These are phyloP conservation scores for Scomber japonicus DNA, from an alignment of 2,113 vertebrate species.

Conservation along the genomic window DNA sequence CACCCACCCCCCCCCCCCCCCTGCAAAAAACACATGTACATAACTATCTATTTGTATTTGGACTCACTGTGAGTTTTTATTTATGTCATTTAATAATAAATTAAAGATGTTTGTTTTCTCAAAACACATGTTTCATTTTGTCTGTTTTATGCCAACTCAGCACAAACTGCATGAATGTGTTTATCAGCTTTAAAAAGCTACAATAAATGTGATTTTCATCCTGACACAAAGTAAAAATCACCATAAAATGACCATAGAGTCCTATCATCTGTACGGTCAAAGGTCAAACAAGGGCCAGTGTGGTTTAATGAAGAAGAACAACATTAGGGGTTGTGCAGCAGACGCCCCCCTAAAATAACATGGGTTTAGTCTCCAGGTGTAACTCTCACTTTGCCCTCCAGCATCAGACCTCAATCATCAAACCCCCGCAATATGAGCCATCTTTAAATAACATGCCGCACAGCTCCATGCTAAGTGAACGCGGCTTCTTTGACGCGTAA, in stretches of 20 bases:
- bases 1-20: too few relatives aligned
- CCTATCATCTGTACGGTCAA: neutral
- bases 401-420: constrained; percentile 24
- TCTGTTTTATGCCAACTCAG: neutral
- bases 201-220: neutral
- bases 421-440: neutral
- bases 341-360: neutral
- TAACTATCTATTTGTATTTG: constrained; percentile 84
- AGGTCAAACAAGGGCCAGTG: constrained; percentile 7
- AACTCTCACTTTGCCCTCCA: constrained; percentile 4
- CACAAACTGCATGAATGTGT: neutral
- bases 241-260: neutral
- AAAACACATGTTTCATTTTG: neutral
- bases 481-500: constrained; percentile 16
- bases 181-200: neutral
- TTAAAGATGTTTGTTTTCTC: constrained; percentile 80
- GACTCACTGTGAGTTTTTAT: constrained; percentile 82
- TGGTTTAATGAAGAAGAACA: neutral
- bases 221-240: neutral
- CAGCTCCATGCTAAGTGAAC: constrained; percentile 63
- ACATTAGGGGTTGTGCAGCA: neutral
- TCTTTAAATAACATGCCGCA: constrained; percentile 40
- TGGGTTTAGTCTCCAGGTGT: neutral
- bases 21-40: constrained; percentile 75
- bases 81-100: constrained; percentile 89